Conservation (phyloP, 2,797 vertebrate species). For the Chelmon rostratus region DNA sequence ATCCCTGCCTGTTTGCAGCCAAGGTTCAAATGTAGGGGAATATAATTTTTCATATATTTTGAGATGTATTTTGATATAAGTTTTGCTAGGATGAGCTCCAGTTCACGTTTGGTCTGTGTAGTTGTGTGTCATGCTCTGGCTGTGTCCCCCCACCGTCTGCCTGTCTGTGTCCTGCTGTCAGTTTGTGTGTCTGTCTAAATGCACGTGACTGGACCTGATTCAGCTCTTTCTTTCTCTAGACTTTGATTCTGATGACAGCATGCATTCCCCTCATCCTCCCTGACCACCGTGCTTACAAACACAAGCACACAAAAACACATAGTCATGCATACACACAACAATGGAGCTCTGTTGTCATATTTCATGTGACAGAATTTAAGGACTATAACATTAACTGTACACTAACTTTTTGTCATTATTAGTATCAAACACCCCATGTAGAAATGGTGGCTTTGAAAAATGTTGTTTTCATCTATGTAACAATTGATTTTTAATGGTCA, state of each 20-base stretch:
- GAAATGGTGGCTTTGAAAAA: background rate
- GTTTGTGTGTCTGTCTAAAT: constrained; percentile 67
- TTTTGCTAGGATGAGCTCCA: constrained; percentile 24
- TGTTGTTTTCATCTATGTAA: background rate
- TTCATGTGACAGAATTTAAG: constrained; percentile 8
- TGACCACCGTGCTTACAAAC: constrained; percentile 57
- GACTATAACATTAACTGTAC: background rate
- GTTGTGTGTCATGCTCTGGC: constrained; percentile 39
- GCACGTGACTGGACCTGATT: constrained; percentile 84
- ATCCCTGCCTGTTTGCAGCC: constrained; percentile 35
- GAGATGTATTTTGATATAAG: constrained; percentile 29
- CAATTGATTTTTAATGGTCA: background rate
- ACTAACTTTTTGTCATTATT: constrained; percentile 1
- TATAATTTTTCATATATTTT: constrained; percentile 21
- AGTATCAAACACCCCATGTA: background rate
- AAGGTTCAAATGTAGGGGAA: constrained; percentile 24
- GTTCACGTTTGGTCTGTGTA: constrained; percentile 32
- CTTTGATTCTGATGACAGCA: constrained; percentile 85
- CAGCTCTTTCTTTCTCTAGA: constrained; percentile 84
- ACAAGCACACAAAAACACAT: constrained; percentile 61
- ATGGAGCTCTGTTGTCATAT: constrained; percentile 35
- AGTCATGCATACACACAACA: constrained; percentile 43
- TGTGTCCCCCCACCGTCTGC: constrained; percentile 37
- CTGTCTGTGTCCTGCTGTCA: constrained; percentile 52
- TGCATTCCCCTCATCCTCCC: constrained; percentile 81